Conservation (phyloP, 2,888 invertebrate genomes). For the Notodonta ziczac region DNA sequence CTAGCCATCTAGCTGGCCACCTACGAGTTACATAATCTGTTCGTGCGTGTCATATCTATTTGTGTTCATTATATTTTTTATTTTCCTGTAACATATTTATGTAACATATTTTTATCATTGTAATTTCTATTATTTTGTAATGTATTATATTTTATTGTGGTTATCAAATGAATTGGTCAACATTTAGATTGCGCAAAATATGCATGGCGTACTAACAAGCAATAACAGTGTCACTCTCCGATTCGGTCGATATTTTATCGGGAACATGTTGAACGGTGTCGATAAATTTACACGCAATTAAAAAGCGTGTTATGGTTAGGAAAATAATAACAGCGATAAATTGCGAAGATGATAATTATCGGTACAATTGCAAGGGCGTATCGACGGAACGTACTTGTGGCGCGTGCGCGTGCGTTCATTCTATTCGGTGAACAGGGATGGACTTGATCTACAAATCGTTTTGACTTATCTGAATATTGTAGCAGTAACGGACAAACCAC, state of each 20-base stretch:
- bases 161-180: not conserved
- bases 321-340: constrained; percentile 45
- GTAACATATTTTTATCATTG: no score
- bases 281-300: constrained; percentile 39
- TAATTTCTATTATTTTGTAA: no score
- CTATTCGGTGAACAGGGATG: not conserved
- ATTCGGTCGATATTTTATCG: constrained; percentile 31
- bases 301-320: constrained; percentile 38
- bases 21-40: no score
- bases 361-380: constrained; percentile 42
- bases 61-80: no score
- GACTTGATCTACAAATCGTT: not conserved
- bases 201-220: not conserved
- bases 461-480: no score
- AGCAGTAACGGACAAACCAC: no score
- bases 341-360: constrained; percentile 45
- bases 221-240: constrained; percentile 7
- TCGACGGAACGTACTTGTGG: constrained; percentile 22
- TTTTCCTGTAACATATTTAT: no score
- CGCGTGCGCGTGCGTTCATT: constrained; percentile 32
- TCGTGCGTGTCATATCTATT: no score
- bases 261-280: constrained; percentile 23
- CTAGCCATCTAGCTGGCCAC: no score
- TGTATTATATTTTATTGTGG: not conserved
- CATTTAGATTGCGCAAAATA: constrained; percentile 2